Conservation (phyloP, 2,888 invertebrate genomes). For the Dendrolimus houi region DNA sequence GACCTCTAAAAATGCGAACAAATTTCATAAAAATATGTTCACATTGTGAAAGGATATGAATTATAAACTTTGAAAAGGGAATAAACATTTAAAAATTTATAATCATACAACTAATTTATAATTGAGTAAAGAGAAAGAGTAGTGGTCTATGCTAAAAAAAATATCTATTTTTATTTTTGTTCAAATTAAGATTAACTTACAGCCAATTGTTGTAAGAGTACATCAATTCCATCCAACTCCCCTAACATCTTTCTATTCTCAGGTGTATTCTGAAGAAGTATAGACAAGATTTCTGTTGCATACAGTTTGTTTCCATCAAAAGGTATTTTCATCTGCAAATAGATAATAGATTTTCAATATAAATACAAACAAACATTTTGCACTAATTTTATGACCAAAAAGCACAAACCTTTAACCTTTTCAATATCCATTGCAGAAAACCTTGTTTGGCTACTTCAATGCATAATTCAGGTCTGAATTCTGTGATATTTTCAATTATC, state of each 20-base stretch:
- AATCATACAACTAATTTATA: too few relatives aligned
- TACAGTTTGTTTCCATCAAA: conserved; percentile 97
- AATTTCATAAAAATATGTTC: too few relatives aligned
- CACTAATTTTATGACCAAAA: neutral
- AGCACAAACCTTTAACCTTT: conserved; percentile 83
- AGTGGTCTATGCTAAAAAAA: too few relatives aligned
- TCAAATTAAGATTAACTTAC: conserved; percentile 52
- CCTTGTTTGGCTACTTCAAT: conserved; percentile 93
- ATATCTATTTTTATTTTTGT: neutral
- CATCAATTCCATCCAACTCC: conserved; percentile 97
- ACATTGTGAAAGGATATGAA: too few relatives aligned
- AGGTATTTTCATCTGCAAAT: conserved; percentile 82
- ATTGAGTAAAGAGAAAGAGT: too few relatives aligned
- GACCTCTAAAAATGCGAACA: too few relatives aligned
- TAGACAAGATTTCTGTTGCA: conserved; percentile 96
- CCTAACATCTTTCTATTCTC: conserved; percentile 89
- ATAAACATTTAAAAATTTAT: too few relatives aligned
- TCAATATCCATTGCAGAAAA: conserved; percentile 92
- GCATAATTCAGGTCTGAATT: conserved; percentile 90
- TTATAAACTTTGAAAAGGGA: too few relatives aligned
- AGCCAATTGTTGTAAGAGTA: conserved; percentile 94
- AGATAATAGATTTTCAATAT: neutral
- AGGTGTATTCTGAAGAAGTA: conserved; percentile 93
- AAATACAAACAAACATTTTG: neutral
- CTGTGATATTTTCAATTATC: conserved; percentile 96